A percentile compares a stretch with the other conserved stretches of the same genome.
phyloP scores from a whole-genome alignment of 2,888 invertebrate species.

The Drosophila paranaensis region DNA sequence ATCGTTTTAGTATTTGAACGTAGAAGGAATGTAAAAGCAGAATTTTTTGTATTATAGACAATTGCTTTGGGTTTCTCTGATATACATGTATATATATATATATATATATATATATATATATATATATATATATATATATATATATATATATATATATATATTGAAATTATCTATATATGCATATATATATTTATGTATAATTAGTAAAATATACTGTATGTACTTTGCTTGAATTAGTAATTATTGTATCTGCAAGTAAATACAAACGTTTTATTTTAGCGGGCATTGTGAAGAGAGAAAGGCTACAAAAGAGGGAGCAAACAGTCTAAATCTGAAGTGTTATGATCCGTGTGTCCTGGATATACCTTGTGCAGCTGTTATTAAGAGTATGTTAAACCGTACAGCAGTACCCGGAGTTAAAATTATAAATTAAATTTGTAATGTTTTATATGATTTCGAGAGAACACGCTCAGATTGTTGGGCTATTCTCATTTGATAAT shows the following conservation, averaged over 20 bases:
- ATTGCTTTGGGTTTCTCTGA: conserved; percentile 44
- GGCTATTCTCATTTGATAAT: not conserved
- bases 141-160: conserved; percentile 18
- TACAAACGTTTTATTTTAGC: conserved; percentile 78
- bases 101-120: conserved; percentile 15
- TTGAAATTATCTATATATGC: conserved; percentile 34
- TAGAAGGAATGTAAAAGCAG: conserved; percentile 73
- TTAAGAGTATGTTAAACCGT: too few relatives aligned
- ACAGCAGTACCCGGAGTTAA: too few relatives aligned
- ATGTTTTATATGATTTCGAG: too few relatives aligned
- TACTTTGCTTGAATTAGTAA: conserved; percentile 77
- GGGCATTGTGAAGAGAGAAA: conserved; percentile 37
- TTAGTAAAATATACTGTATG: conserved; percentile 71
- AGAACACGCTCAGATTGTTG: too few relatives aligned
- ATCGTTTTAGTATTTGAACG: conserved; percentile 60
- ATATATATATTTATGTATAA: conserved; percentile 28
- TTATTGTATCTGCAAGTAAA: conserved; percentile 83
- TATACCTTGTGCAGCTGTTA: conserved; percentile 10
- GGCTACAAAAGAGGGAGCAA: conserved; percentile 46
- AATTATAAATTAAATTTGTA: too few relatives aligned
- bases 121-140: conserved; percentile 44
- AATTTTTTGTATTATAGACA: conserved; percentile 53
- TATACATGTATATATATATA: conserved; percentile 46
- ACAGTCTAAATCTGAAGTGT: conserved; percentile 26
- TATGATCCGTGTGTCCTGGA: conserved; percentile 1